Base-by-base conservation (phyloP, 2,113 vertebrate species). In the Gavia stellata region DNA sequence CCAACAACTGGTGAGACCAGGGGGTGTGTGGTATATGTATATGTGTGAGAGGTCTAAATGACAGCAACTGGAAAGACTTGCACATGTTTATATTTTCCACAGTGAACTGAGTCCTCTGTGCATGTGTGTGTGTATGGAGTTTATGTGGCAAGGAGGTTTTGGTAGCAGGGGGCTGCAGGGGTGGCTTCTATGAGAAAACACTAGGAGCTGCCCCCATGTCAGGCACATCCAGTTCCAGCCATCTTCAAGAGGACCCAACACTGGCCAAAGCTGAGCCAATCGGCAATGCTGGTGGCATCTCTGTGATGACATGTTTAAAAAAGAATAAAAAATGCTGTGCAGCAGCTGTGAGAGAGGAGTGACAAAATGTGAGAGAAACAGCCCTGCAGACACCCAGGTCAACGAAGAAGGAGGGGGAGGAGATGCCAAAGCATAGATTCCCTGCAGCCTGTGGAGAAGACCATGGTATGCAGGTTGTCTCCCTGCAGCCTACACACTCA, bases 11-110 rank as follows among this genome's bases (percentile, higher is more conserved):
- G 42, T 26, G 50, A 55, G 26, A 13, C 33, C 23, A 42, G 34
- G 7, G 11, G 5, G 14, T 6, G 12, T 44, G 20, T 42, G 34
- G 9, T 36, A 6, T 12, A 47, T 12, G 6, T 1, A 4, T 11
- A 14, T 0, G 1, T 42, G 12, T 18, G 45, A 77, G 45, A 42
- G 19, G 26, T 66, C 34, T 44, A 26, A 61, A 61, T 26, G n/a
- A 19, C 63, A 86, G 58, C 40, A 61, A 18, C 34, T 66, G 31
- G 23, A 78, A 94, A 44, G 58, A 26, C 19, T 49, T 65, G 40
- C 29, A 34, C 7, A 17, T 31, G 23, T 85, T 42, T 31, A 4
- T 53, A 17, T 44, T 53, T 55, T 38, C 38, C 31, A 9, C 20
- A 31, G 34, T 26, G 26, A 70, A 47, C 17, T 7, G 28, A 74